Evolutionary conservation across 2,797 vertebrate genomes (phyloP).

Genomic region (Muraenolepis orangiensis): DNA sequence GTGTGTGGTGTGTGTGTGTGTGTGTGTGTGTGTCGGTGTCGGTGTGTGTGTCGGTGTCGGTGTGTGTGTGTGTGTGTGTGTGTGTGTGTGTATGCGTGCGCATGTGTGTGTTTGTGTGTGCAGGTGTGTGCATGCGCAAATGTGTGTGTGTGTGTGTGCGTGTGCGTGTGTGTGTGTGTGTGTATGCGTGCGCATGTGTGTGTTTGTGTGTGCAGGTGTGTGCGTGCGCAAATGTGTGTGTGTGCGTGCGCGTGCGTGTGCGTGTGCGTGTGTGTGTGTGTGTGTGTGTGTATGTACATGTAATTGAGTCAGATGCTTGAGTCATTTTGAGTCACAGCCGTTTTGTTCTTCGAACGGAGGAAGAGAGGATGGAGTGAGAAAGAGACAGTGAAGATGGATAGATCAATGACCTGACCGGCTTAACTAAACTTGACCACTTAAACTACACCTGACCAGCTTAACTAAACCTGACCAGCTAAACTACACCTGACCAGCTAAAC

Average conservation of each 20-base stretch:
- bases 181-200: not conserved
- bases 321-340: not conserved
- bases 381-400: no score
- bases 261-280: not conserved
- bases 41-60: no score
- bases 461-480: not conserved
- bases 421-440: no score
- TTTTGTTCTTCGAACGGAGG: not conserved
- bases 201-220: not conserved
- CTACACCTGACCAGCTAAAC: not conserved
- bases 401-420: no score
- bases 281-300: not conserved
- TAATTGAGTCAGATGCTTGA: not conserved
- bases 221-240: not conserved
- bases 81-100: not conserved
- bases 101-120: not conserved
- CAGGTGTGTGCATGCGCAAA: not conserved
- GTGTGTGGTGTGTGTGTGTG: not conserved
- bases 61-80: conserved; percentile 2
- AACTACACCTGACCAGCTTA: no score
- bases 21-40: conserved; percentile 5
- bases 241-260: not conserved
- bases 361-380: not conserved
- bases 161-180: not conserved
- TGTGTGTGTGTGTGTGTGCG: conserved; percentile 3